Evolutionary conservation across 2,888 invertebrate species (phyloP), one percentile per base, ranked within the genome.

Genomic region (Trachelus stipa): DNA sequence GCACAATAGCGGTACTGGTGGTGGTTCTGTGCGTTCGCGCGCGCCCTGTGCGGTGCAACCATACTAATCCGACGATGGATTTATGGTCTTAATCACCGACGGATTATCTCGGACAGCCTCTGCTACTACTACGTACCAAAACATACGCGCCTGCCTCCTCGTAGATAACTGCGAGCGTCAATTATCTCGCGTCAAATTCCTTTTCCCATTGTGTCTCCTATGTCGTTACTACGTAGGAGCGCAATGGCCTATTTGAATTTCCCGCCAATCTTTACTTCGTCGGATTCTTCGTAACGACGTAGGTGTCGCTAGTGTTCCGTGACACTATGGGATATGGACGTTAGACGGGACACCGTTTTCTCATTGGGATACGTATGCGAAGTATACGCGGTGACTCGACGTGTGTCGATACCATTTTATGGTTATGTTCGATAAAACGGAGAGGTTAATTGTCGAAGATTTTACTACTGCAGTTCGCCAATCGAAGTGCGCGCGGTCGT

Each of bases 41-140:
- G 83, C 82, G 74, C 83, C 85, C 73, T 85, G 85, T 83, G 85
- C 85, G 86, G 85, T 88, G 90, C 89, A 88, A 90, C 90, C 89
- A 88, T 90, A 90, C 91, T 91, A 91, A 91, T 91, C 91, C 91
- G 90, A 87, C 90, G 92, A 91, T 92, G 93, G 93, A 94, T 94
- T 93, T 93, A 93, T 93, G 92, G 93, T 93, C 93, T 93, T 93
- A 93, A 93, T 93, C 93, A 93, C 93, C 92, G 91, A 88, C 91
- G 93, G 93, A 93, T 93, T 93, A 93, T 92, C 92, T 92, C 90
- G 91, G 92, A 91, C 91, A 90, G 91, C 87, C 88, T 83, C 88
- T 88, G 88, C 86, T 78, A 79, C 87, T 85, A 86, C 89, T 87
- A 89, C 87, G 87, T 85, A 88, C 87, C 88, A 87, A 89, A 90